Evolutionary conservation across 2,797 vertebrate genomes (phyloP).

Genomic region (Cheirogaleus major): DNA sequence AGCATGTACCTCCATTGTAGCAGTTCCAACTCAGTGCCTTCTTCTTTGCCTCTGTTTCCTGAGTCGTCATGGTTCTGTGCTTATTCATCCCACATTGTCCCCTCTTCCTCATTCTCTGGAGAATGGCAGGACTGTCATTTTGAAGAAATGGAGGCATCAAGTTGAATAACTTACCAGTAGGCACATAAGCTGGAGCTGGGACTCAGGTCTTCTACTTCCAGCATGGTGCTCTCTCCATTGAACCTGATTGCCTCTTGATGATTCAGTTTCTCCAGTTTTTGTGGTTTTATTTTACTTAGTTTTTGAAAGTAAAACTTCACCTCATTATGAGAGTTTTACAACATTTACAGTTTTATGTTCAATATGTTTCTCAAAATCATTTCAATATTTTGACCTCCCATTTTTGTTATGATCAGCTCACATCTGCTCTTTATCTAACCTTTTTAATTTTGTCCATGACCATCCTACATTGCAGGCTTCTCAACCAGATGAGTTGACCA

Average conservation of each 20-base stretch:
- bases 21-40: background rate
- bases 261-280: constrained; percentile 53
- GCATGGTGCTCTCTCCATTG: background rate
- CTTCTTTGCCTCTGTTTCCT: constrained; percentile 38
- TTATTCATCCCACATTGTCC: constrained; percentile 42
- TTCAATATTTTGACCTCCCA: constrained; percentile 52
- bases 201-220: background rate
- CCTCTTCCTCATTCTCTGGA: background rate
- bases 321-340: constrained; percentile 72
- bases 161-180: background rate
- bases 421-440: constrained; percentile 68
- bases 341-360: constrained; percentile 66
- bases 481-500: constrained; percentile 97
- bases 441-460: constrained; percentile 69
- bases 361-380: constrained; percentile 72
- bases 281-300: constrained; percentile 67
- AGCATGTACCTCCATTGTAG: background rate
- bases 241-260: constrained; percentile 24
- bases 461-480: constrained; percentile 89
- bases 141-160: constrained; percentile 48
- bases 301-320: constrained; percentile 74
- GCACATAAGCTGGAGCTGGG: background rate
- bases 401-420: constrained; percentile 65
- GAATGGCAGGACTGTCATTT: constrained; percentile 55
- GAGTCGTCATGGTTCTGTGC: constrained; percentile 33